phyloP scores from a whole-genome alignment of 2,888 invertebrate genomes.

The Athalia circularis region DNA sequence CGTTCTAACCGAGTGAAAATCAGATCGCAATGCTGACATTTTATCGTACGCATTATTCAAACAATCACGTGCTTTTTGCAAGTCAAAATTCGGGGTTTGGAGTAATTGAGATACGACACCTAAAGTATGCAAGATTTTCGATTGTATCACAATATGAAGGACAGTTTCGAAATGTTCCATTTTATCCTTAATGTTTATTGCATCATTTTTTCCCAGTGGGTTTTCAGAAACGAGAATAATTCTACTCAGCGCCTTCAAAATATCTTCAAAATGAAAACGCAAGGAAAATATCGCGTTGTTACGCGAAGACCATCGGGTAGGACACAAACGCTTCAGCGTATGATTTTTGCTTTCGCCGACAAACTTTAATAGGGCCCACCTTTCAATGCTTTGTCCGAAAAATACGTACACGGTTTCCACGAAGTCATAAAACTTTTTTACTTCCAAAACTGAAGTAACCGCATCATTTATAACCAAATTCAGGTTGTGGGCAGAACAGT shows the following conservation, averaged over 20 bases:
- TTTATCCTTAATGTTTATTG: too few relatives aligned
- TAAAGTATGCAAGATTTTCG: constrained; percentile 29
- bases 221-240: too few relatives aligned
- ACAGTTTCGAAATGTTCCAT: too few relatives aligned
- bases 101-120: constrained; percentile 32
- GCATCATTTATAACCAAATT: constrained; percentile 58
- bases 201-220: too few relatives aligned
- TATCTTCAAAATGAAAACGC: too few relatives aligned
- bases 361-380: constrained; percentile 59
- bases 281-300: constrained; percentile 57
- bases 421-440: constrained; percentile 50
- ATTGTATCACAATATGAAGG: constrained; percentile 28
- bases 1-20: constrained; percentile 55
- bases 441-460: constrained; percentile 50
- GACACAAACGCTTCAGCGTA: constrained; percentile 61
- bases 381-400: constrained; percentile 59
- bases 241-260: too few relatives aligned
- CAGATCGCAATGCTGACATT: constrained; percentile 28
- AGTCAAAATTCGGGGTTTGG: constrained; percentile 28
- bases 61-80: constrained; percentile 27
- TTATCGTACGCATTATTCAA: constrained; percentile 27
- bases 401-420: constrained; percentile 56
- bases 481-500: constrained; percentile 55
- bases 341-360: constrained; percentile 55
- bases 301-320: constrained; percentile 62